phyloP scores from a whole-genome alignment of 92 coral and sea anemone species.

The Chrysogorgia sp. region DNA sequence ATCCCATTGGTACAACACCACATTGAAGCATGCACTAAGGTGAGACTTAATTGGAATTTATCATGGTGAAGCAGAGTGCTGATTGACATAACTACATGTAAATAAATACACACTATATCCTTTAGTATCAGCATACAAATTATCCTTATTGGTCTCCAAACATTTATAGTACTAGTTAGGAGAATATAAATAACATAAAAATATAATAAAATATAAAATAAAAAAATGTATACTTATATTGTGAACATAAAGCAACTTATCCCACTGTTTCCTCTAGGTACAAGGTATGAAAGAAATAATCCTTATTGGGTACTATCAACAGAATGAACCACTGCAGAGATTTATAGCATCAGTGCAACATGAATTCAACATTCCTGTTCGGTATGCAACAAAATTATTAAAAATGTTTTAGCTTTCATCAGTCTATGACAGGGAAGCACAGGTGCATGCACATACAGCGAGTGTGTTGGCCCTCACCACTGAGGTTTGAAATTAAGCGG shows the following conservation, averaged over 20 bases:
- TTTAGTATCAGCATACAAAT: too few relatives aligned
- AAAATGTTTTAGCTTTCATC: too few relatives aligned
- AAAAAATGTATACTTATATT: background rate
- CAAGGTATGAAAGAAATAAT: slow-evolving; percentile 87
- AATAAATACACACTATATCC: too few relatives aligned
- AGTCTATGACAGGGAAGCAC: background rate
- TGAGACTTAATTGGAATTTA: slow-evolving; percentile 15
- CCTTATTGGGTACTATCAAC: slow-evolving; percentile 90
- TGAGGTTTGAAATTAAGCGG: too few relatives aligned
- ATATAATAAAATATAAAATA: too few relatives aligned
- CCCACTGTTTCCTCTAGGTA: slow-evolving; percentile 56
- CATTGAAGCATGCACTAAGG: slow-evolving; percentile 95
- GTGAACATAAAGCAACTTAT: background rate
- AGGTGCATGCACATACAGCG: too few relatives aligned
- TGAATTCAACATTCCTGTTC: slow-evolving; percentile 85
- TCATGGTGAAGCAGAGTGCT: background rate
- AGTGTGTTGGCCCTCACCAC: too few relatives aligned
- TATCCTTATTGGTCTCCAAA: too few relatives aligned
- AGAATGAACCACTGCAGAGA: slow-evolving; percentile 88
- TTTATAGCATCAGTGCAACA: slow-evolving; percentile 87
- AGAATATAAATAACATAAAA: too few relatives aligned
- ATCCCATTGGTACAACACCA: slow-evolving; percentile 93
- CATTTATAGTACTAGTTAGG: too few relatives aligned
- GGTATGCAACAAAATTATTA: slow-evolving; percentile 53
- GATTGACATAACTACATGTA: too few relatives aligned